Conservation (phyloP, 2,888 invertebrate species). For the Sphaeridia pumilis region DNA sequence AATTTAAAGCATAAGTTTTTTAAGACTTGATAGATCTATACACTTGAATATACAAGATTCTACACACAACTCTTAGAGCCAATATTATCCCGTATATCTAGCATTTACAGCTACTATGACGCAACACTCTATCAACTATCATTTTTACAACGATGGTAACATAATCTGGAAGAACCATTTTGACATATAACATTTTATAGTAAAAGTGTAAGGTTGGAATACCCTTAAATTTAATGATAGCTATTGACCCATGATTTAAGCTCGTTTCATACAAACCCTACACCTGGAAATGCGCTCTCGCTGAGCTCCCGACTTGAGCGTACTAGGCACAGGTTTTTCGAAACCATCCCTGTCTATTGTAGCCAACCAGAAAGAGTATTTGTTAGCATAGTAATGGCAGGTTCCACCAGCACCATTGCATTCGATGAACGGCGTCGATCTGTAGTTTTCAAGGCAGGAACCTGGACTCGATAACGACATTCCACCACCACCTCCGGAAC, state of each 20-base stretch:
- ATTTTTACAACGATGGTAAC: too few species aligned
- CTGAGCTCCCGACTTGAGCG: slow-evolving; percentile 78
- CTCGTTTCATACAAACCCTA: slow-evolving; percentile 33
- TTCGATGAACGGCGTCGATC: slow-evolving; percentile 96
- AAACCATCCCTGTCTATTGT: slow-evolving; percentile 83
- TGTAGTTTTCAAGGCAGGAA: slow-evolving; percentile 93
- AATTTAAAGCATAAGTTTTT: too few species aligned
- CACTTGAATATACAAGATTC: too few species aligned
- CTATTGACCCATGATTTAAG: slow-evolving; percentile 1
- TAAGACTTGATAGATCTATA: too few species aligned
- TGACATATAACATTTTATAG: too few species aligned
- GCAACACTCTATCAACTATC: too few species aligned
- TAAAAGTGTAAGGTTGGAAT: too few species aligned
- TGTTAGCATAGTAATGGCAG: slow-evolving; percentile 89
- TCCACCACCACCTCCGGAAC: slow-evolving; percentile 93
- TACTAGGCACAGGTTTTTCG: slow-evolving; percentile 69
- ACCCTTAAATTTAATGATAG: too few species aligned
- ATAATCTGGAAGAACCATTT: too few species aligned
- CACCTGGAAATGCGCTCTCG: slow-evolving; percentile 72
- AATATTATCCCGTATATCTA: too few species aligned
- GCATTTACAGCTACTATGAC: too few species aligned
- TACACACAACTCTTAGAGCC: too few species aligned
- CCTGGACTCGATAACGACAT: slow-evolving; percentile 91
- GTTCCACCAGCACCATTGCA: slow-evolving; percentile 93
- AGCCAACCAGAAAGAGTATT: slow-evolving; percentile 96